Evolutionary conservation across 2,888 invertebrate genomes (phyloP), one percentile per base, ranked within the genome.

Genomic region (Agrotis exclamationis): DNA sequence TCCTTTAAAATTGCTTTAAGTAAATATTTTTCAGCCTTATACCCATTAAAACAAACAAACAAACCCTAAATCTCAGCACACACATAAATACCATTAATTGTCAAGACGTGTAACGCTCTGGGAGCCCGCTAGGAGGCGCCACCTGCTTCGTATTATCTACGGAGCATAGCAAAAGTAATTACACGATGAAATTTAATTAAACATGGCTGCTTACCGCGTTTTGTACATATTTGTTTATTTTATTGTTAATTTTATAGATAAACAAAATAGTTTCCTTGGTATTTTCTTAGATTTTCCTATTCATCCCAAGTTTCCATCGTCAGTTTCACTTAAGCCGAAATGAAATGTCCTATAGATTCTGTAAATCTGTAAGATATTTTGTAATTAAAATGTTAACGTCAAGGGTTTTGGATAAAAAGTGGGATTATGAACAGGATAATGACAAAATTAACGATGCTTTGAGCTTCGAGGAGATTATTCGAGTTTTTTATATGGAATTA

Each of bases 101-200:
- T 51, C 13, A 74, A 58, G 16, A 28, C 56, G 18, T 63, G 62
- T 63, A 65, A 59, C 16, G 13, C 47, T 13, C 20, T 50, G 9
- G 5, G 51, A 63, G 45, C 16, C 20, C 68, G 50, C 62, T 20
- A 47, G 58, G 53, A 48, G 57, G 67, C 48, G 75, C 59, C 69
- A 79, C 74, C 59, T 79, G 76, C 33, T 28, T 1, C n/a, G 3
- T 24, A 22, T 59, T 45, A 60, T 50, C 51, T 56, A 11, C 11
- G 20, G 20, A 24, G 18, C 51, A 33, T 44, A 54, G 11, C 48
- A 47, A 54, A 68, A 63, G 57, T 56, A 60, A 63, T 77, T 59
- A 77, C 16, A 33, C 6, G 53, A 24, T 51, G 50, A 66, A 63
- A 70, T 47, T 77, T 76, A 70, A 76, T 76, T 79, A 72, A 76